Conservation (phyloP, 1,140 invertebrate genomes). For the Zophobas atratus region DNA sequence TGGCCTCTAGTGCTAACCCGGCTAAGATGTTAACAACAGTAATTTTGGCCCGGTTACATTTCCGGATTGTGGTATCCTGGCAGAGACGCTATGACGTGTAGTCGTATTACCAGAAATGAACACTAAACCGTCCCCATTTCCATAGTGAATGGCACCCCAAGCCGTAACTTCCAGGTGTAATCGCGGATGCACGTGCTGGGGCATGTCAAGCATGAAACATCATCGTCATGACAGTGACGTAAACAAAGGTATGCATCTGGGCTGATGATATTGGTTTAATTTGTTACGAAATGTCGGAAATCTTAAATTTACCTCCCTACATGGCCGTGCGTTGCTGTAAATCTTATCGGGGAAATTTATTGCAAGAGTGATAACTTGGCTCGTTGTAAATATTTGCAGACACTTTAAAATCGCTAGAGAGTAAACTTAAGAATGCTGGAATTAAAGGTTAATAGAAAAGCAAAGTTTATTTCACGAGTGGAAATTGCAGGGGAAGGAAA, state of each 20-base stretch:
- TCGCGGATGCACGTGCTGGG: slow-evolving; percentile 9
- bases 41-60: neutral
- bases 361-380: neutral
- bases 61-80: neutral
- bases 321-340: neutral
- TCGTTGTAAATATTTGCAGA: neutral
- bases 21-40: neutral
- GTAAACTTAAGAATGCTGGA: neutral
- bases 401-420: neutral
- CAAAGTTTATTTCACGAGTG: no score
- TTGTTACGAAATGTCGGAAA: neutral
- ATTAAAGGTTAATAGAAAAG: no score
- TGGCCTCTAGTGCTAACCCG: neutral
- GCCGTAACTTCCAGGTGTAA: neutral
- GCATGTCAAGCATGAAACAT: neutral
- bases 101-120: slow-evolving; percentile 11
- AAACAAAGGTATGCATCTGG: neutral
- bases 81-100: slow-evolving; percentile 3
- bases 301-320: neutral
- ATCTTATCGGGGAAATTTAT: neutral
- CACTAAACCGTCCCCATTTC: neutral
- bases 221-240: neutral
- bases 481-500: no score
- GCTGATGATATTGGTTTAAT: neutral
- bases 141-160: neutral